A percentile compares a stretch with the other conserved stretches of the same genome.
Conservation (phyloP, 2,888 invertebrate genomes). For the Subacronicta megacephala region DNA sequence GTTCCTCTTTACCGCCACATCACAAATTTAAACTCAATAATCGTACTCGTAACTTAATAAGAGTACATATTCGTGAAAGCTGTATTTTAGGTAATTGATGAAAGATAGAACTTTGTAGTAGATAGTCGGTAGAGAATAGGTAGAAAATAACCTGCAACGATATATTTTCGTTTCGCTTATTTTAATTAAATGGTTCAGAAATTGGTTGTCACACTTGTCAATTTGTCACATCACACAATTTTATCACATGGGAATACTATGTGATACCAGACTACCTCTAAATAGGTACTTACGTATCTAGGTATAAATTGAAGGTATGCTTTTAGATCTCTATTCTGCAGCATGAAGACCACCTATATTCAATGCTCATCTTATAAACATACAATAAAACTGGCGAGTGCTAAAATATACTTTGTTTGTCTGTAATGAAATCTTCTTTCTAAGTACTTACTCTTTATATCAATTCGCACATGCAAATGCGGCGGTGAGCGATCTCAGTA, state of each 20-base stretch:
- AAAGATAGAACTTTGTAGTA: too few species aligned
- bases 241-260: too few species aligned
- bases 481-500: constrained; percentile 29
- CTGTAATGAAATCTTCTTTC: constrained; percentile 19
- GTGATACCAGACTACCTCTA: too few species aligned
- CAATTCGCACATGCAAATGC: constrained; percentile 46
- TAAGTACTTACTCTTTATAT: constrained; percentile 34
- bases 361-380: constrained; percentile 15
- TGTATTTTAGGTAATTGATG: too few species aligned
- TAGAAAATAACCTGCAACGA: too few species aligned
- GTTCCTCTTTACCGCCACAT: constrained; percentile 31
- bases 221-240: too few species aligned
- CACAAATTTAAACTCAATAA: constrained; percentile 22
- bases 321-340: constrained; percentile 5
- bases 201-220: too few species aligned
- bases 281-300: too few species aligned
- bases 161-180: neutral
- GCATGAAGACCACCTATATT: neutral
- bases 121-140: too few species aligned
- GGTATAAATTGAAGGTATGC: constrained; percentile 3
- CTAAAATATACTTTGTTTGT: constrained; percentile 28
- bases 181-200: too few species aligned
- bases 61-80: constrained; percentile 5
- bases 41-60: constrained; percentile 16
- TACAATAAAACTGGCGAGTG: constrained; percentile 3